Evolutionary conservation across 2,888 invertebrate genomes (phyloP).

Genomic region (Didymodactylos carnosus): DNA sequence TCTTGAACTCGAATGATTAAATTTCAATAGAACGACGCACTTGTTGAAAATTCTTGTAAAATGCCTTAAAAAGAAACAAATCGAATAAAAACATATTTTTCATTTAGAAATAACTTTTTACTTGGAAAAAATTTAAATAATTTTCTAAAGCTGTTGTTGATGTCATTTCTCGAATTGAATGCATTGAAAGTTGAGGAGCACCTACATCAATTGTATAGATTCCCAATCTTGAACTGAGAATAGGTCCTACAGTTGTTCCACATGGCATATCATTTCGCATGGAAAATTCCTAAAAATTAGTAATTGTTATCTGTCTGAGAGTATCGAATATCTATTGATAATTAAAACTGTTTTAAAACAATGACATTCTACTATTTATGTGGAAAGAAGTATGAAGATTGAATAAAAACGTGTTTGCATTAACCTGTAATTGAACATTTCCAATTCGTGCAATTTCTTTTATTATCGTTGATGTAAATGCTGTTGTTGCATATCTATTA

Average conservation of each 20-base stretch:
- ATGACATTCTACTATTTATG: neutral
- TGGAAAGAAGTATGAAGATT: too few species aligned
- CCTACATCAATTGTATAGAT: constrained; percentile 38
- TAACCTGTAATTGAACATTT: constrained; percentile 31
- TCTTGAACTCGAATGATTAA: neutral
- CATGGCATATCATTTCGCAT: constrained; percentile 38
- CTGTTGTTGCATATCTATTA: constrained; percentile 38
- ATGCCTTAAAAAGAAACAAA: neutral
- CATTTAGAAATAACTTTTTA: neutral
- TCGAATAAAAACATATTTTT: neutral
- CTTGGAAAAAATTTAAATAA: neutral
- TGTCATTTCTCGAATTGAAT: constrained; percentile 37
- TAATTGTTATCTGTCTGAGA: constrained; percentile 2
- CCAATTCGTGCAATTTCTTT: constrained; percentile 33
- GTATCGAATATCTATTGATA: neutral
- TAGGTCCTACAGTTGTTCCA: constrained; percentile 40
- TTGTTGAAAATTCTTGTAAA: neutral
- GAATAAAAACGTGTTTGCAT: too few species aligned
- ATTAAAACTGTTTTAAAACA: too few species aligned
- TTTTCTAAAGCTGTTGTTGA: neutral
- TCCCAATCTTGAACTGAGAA: constrained; percentile 37
- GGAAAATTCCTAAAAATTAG: constrained; percentile 32
- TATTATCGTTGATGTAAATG: constrained; percentile 35
- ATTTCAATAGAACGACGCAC: neutral
- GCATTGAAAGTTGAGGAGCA: constrained; percentile 38